Evolutionary conservation across 2,888 invertebrate genomes (phyloP).

Genomic region (Neoaliturus tenellus): DNA sequence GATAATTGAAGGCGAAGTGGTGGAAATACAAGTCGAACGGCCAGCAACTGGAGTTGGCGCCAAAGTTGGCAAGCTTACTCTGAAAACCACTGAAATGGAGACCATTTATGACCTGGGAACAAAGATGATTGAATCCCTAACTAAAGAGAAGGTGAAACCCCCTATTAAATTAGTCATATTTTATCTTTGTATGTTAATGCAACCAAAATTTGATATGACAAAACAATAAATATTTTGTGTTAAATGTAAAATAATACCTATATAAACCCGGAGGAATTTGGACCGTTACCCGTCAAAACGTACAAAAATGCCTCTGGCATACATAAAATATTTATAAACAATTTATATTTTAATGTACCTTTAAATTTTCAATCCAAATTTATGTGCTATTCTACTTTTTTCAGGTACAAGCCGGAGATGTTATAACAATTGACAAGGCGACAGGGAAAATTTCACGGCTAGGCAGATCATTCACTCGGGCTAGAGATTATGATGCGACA

Average conservation of each 20-base stretch:
- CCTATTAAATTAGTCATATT: background rate
- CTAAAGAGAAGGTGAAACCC: constrained; percentile 90
- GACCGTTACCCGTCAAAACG: too few relatives aligned
- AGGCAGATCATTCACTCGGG: constrained; percentile 96
- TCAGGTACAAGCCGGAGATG: constrained; percentile 93
- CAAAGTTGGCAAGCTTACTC: constrained; percentile 93
- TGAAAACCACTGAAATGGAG: constrained; percentile 99
- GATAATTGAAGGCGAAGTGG: constrained; percentile 99
- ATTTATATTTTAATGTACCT: too few relatives aligned
- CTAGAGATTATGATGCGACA: constrained; percentile 98
- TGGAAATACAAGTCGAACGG: constrained; percentile 97
- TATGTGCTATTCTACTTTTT: too few relatives aligned
- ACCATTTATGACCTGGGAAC: constrained; percentile 98
- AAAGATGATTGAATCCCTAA: constrained; percentile 97
- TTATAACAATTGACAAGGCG: constrained; percentile 98
- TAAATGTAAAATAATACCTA: too few relatives aligned
- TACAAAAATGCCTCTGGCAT: too few relatives aligned
- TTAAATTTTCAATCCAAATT: too few relatives aligned
- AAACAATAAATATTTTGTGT: background rate
- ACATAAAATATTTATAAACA: too few relatives aligned
- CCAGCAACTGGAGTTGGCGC: constrained; percentile 94
- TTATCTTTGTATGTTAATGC: background rate
- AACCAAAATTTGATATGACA: background rate
- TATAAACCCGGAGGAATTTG: background rate
- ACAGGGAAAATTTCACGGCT: constrained; percentile 95